phyloP scores from a whole-genome alignment of 1,140 invertebrate genomes.

The Halictus rubicundus region DNA sequence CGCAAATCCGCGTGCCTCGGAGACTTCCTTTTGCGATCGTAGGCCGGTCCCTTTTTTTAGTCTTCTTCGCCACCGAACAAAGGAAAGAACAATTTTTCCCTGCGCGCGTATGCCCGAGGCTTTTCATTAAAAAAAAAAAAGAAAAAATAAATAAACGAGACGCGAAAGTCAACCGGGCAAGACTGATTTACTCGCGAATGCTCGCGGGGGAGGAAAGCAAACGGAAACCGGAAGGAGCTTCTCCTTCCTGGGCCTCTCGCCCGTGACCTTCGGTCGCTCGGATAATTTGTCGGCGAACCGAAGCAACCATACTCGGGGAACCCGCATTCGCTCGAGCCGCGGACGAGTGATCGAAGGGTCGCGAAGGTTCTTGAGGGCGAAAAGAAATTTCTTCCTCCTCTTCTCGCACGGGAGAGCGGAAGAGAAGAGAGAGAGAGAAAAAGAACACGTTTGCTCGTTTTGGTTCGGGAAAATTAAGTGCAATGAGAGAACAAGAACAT shows the following conservation, averaged over 20 bases:
- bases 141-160: constrained; percentile 43
- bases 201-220: constrained; percentile 6
- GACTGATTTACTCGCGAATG: constrained; percentile 67
- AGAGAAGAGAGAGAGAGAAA: neutral
- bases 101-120: constrained; percentile 72
- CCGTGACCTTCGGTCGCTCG: neutral
- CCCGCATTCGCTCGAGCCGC: too few relatives aligned
- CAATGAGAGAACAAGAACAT: constrained; percentile 61
- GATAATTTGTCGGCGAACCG: too few relatives aligned
- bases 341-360: too few relatives aligned
- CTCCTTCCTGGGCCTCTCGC: constrained; percentile 7
- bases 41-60: constrained; percentile 22
- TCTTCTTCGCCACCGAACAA: constrained; percentile 51
- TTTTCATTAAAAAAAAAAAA: constrained; percentile 61
- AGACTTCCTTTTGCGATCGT: constrained; percentile 46
- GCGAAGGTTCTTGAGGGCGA: too few relatives aligned
- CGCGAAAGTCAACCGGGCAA: constrained; percentile 67
- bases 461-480: constrained; percentile 18
- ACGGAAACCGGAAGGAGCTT: constrained; percentile 14
- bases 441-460: neutral
- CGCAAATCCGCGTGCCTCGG: constrained; percentile 37
- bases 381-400: neutral
- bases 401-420: neutral
- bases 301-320: too few relatives aligned
- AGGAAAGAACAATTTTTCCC: constrained; percentile 51